Evolutionary conservation across 2,113 vertebrate genomes (phyloP).

Genomic region (Phalacrocorax brasilianus): DNA sequence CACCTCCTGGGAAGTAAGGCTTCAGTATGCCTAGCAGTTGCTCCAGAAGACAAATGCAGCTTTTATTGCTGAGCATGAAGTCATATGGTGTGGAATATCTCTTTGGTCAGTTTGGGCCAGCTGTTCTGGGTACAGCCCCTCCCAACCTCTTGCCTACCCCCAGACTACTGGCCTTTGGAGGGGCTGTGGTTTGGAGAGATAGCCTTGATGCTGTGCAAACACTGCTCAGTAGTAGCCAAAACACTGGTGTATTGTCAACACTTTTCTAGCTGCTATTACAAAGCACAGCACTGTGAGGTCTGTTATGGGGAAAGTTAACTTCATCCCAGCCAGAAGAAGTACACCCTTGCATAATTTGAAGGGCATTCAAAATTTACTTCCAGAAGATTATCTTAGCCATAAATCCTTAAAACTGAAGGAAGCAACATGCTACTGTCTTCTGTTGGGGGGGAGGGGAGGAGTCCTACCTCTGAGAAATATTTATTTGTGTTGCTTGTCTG

Average conservation of each 20-base stretch:
- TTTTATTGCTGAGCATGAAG: background rate
- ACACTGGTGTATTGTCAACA: background rate
- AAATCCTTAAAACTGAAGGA: background rate
- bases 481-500: background rate
- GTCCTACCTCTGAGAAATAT: background rate
- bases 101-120: background rate
- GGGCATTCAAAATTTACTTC: background rate
- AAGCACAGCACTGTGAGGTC: background rate
- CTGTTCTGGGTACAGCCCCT: background rate
- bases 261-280: background rate
- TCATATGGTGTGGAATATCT: background rate
- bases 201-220: background rate
- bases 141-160: background rate
- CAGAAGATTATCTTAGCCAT: background rate
- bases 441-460: fast-evolving
- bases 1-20: background rate
- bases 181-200: fast-evolving
- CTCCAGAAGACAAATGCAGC: too few relatives aligned
- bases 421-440: background rate
- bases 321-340: background rate
- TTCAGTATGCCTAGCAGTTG: too few relatives aligned
- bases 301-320: background rate
- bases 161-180: background rate
- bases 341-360: background rate
- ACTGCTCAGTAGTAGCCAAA: background rate